These are phyloP conservation scores for Zosterops borbonicus DNA, from an alignment of 2,113 vertebrate genomes.

Conservation along the genomic window DNA sequence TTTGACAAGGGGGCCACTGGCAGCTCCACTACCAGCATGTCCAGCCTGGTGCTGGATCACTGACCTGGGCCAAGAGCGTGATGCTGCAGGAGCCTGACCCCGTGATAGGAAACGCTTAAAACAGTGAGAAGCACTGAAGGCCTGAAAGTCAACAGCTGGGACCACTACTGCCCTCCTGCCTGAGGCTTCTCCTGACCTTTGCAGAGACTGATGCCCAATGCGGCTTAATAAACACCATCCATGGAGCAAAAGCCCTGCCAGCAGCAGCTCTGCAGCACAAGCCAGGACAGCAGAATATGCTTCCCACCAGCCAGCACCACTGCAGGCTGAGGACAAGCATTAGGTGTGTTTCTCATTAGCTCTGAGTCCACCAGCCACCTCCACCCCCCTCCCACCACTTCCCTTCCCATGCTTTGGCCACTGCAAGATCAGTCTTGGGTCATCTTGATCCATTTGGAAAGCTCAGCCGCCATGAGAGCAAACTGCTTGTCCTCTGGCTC, in stretches of 20 bases:
- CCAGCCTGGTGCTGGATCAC: neutral
- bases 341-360: neutral
- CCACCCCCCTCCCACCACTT: neutral
- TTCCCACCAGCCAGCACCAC: neutral
- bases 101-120: neutral
- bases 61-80: neutral
- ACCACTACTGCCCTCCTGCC: neutral
- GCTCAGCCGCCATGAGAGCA: conserved; percentile 61
- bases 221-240: neutral
- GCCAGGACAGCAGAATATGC: neutral
- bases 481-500: conserved; percentile 76
- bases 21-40: neutral
- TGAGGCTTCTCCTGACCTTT: neutral
- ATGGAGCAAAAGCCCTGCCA: neutral
- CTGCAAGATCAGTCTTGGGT: conserved; percentile 54
- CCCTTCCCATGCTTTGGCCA: neutral
- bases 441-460: conserved; percentile 71
- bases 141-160: neutral
- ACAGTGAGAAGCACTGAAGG: neutral
- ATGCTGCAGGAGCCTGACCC: neutral
- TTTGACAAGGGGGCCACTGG: neutral
- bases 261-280: neutral
- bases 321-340: neutral
- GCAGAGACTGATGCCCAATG: neutral
- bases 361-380: neutral